These are phyloP conservation scores for Chiroxiphia lanceolata DNA, from an alignment of 2,797 vertebrate species.

Conservation along the genomic window DNA sequence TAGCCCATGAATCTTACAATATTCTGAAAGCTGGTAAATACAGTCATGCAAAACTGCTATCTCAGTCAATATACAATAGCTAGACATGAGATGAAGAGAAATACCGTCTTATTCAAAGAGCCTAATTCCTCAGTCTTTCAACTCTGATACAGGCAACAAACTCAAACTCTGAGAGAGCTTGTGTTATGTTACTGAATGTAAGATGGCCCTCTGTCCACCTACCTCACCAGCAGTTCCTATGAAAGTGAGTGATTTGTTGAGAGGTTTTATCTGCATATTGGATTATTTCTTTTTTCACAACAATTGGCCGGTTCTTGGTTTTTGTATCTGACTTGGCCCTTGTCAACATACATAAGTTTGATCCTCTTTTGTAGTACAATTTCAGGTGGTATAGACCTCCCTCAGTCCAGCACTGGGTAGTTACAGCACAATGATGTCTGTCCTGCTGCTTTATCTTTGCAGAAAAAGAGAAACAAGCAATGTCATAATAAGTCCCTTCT, in stretches of 20 bases:
- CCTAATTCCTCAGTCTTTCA: not conserved
- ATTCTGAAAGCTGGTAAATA: not conserved
- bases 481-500: not conserved
- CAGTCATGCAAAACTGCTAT: not conserved
- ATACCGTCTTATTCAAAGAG: not conserved
- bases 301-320: not conserved
- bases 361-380: not conserved
- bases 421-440: not conserved
- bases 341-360: not conserved
- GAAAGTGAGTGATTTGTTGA: not conserved
- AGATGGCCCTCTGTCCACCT: not conserved
- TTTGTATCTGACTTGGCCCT: not conserved
- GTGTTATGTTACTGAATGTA: not conserved
- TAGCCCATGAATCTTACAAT: not conserved
- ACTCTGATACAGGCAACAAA: not conserved
- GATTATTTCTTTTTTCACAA: not conserved
- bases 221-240: not conserved
- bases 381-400: not conserved
- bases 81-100: not conserved
- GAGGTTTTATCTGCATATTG: not conserved
- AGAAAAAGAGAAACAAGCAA: not conserved
- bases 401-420: not conserved
- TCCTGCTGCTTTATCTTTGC: not conserved
- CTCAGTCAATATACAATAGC: not conserved
- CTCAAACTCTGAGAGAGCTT: not conserved